A percentile compares a stretch with the other conserved stretches of the same genome.
Evolutionary conservation across 2,113 vertebrate species (phyloP).

Genomic region (Onychostoma macrolepis): DNA sequence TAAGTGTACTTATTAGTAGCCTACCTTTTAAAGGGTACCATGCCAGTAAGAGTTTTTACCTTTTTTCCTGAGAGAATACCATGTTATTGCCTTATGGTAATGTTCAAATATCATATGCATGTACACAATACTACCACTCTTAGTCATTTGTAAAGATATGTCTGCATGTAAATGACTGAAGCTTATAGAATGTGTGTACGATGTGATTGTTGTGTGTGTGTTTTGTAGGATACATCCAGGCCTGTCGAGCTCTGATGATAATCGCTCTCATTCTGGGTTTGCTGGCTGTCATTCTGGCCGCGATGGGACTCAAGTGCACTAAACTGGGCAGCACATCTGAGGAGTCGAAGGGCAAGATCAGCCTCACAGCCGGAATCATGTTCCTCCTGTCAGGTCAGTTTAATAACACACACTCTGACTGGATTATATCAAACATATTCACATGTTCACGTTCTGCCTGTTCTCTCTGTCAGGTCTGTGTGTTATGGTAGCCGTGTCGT

Average conservation of each 20-base stretch:
- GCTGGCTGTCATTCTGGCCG: constrained; percentile 70
- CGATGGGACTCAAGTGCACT: constrained; percentile 85
- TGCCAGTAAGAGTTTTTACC: no score
- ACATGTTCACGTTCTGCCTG: not conserved
- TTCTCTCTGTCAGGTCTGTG: constrained; percentile 64
- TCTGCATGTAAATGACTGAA: not conserved
- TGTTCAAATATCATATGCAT: not conserved
- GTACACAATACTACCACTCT: not conserved
- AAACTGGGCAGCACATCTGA: constrained; percentile 75
- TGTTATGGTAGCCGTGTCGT: constrained; percentile 69
- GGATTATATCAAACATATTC: not conserved
- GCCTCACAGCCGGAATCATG: constrained; percentile 76
- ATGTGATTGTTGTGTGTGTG: constrained; percentile 22
- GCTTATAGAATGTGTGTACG: not conserved
- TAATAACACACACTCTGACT: not conserved
- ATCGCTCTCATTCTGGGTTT: constrained; percentile 80
- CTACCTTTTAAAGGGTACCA: no score
- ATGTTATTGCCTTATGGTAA: not conserved
- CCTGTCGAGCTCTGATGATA: constrained; percentile 88
- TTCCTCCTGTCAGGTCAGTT: constrained; percentile 82
- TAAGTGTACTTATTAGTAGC: no score
- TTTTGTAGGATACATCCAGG: constrained; percentile 79
- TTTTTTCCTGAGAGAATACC: not conserved
- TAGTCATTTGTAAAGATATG: not conserved
- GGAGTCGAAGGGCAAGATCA: constrained; percentile 75